phyloP scores from a whole-genome alignment of 2,113 vertebrate species.

The Solea senegalensis region DNA sequence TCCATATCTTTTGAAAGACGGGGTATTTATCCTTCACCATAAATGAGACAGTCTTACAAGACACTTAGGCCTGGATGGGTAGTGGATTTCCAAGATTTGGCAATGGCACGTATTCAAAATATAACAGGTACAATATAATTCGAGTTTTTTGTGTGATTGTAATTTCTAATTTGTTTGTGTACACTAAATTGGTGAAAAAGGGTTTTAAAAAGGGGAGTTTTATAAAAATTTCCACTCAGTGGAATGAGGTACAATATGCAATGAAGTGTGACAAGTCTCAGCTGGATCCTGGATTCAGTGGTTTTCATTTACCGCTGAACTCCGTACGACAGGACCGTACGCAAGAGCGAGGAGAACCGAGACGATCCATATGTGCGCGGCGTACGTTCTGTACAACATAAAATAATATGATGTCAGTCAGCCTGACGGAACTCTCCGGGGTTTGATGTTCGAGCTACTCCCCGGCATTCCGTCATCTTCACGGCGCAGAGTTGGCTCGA shows the following conservation, averaged over 20 bases:
- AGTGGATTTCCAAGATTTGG: no score
- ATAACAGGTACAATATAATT: no score
- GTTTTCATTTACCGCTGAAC: conserved; percentile 24
- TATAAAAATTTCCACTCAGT: neutral
- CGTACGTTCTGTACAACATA: neutral
- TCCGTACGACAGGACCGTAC: conserved; percentile 34
- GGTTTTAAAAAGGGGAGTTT: no score
- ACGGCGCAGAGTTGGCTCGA: conserved; percentile 16
- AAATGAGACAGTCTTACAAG: no score
- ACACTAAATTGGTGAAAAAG: no score
- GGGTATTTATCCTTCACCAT: no score
- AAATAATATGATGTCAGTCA: conserved; percentile 73
- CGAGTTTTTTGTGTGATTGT: no score
- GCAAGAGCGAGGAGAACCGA: neutral
- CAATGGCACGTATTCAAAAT: no score
- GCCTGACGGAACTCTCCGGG: conserved; percentile 34
- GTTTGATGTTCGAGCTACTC: conserved; percentile 44
- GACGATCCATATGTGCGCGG: conserved; percentile 18
- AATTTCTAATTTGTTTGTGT: no score
- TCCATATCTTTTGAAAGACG: no score
- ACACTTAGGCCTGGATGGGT: no score
- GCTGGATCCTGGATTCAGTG: conserved; percentile 35
- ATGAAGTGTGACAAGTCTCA: conserved; percentile 38
- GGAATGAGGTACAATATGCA: neutral
- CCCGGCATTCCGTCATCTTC: conserved; percentile 10